Base-by-base conservation (phyloP, 2,888 invertebrate genomes). In the Scelioninae gen. 2 region DNA sequence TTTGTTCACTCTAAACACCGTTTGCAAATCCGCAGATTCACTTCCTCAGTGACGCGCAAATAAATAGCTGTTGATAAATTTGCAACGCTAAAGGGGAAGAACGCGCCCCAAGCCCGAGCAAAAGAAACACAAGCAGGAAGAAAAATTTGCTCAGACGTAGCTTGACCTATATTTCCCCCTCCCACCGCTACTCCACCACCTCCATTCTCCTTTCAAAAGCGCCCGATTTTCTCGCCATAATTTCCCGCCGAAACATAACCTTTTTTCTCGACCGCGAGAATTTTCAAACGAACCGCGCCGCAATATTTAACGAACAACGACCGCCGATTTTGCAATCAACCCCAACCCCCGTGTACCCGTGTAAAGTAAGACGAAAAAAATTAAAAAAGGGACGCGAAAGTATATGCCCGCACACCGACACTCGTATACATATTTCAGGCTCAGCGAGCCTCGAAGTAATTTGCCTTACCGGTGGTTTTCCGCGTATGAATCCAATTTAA, bases 401-500 rank as follows among this genome's bases (percentile, higher is more conserved):
- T 60, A 11, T 60, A 46, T 10, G 52, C 41, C 5, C 13, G 11
- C 35, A 45, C 64, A 64, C 58, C 9, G 16, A 43, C 60, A 15
- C 53, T 55, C 55, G 50, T 46, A 57, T 57, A 43, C 57, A 68
- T 73, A 74, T 73, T 67, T 68, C 71, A 58, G 70, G 69, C 73
- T 77, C 77, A 78, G 78, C 75, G 76, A 79, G 77, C 76, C 77
- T 78, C 58, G 74, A 71, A 78, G 75, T 76, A 79, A 79, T 81
- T 78, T 79, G 74, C 73, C 64, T 70, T 61, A 73, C 74, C 72
- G 74, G 76, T 75, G 76, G 76, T 77, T 76, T 76, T 75, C 75
- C 74, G 76, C 77, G 77, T 78, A 79, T 80, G 78, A 79, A 80
- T 79, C 78, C 78, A 80, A 81, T 80, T 81, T 79, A 78, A 78